phyloP scores from a whole-genome alignment of 2,113 vertebrate genomes.

The Periophthalmodon schlosseri region DNA sequence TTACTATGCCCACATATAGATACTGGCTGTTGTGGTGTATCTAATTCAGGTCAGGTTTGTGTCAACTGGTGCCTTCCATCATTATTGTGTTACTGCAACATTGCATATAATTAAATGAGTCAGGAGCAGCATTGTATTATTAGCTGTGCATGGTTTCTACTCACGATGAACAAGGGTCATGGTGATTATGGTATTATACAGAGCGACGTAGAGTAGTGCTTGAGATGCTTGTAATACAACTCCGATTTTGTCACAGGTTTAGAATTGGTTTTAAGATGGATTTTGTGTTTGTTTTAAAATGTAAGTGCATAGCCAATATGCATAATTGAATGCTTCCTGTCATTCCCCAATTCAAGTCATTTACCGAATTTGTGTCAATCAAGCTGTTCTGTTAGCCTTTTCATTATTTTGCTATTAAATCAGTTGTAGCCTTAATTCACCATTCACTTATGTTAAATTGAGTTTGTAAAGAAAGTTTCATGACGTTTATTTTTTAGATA shows the following conservation, averaged over 20 bases:
- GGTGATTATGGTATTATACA: neutral
- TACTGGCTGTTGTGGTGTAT: constrained; percentile 2
- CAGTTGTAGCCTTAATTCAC: too few relatives aligned
- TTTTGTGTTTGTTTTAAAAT: neutral
- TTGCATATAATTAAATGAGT: constrained; percentile 19
- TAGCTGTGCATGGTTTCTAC: neutral
- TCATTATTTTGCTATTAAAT: too few relatives aligned
- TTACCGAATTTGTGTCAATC: too few relatives aligned
- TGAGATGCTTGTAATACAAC: neutral
- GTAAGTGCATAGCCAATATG: neutral
- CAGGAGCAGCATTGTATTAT: constrained; percentile 13
- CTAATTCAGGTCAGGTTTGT: constrained; percentile 23
- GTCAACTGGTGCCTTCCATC: constrained; percentile 11
- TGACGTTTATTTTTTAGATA: too few relatives aligned
- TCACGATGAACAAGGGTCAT: neutral
- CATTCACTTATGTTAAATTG: too few relatives aligned
- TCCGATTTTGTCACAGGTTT: neutral
- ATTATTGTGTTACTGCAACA: constrained; percentile 13
- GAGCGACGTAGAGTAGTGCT: neutral
- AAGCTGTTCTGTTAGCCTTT: too few relatives aligned
- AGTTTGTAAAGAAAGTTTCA: too few relatives aligned
- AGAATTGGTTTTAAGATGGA: neutral
- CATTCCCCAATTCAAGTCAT: too few relatives aligned
- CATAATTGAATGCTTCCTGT: neutral
- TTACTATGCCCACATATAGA: constrained; percentile 7